These are phyloP conservation scores for Ferdinandea cuprea DNA, from an alignment of 2,888 invertebrate species.

Conservation along the genomic window DNA sequence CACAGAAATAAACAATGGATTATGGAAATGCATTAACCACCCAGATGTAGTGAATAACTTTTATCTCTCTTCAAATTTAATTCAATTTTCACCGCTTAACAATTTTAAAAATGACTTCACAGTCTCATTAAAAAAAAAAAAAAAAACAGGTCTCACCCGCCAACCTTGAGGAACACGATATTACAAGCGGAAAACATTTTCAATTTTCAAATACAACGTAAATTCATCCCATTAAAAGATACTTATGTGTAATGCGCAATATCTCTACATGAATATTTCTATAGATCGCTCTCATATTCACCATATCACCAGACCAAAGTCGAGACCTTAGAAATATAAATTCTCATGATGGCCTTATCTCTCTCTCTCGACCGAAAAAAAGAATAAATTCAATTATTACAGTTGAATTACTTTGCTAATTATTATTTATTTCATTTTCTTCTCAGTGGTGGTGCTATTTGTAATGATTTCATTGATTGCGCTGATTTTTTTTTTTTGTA, in stretches of 20 bases:
- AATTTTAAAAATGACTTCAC: not conserved
- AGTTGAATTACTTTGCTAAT: conserved; percentile 36
- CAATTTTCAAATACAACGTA: not conserved
- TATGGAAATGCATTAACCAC: too few species aligned
- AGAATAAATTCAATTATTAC: conserved; percentile 17
- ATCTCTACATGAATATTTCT: too few species aligned
- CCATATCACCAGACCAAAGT: too few species aligned
- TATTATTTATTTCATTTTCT: conserved; percentile 30
- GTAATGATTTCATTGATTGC: conserved; percentile 63
- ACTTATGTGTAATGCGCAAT: too few species aligned
- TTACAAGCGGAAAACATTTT: not conserved
- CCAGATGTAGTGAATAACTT: too few species aligned
- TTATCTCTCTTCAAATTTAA: too few species aligned
- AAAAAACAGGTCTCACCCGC: not conserved
- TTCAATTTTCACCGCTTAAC: too few species aligned
- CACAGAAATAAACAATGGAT: too few species aligned
- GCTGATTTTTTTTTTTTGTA: not conserved
- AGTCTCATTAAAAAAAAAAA: not conserved
- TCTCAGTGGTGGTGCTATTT: conserved; percentile 5
- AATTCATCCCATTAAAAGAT: not conserved
- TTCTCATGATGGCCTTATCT: too few species aligned
- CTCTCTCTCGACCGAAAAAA: too few species aligned
- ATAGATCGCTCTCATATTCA: too few species aligned
- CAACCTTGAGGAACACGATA: not conserved
- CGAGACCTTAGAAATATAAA: too few species aligned